phyloP scores from a whole-genome alignment of 35 echinoderm and acorn worm species.

The Apostichopus californicus region DNA sequence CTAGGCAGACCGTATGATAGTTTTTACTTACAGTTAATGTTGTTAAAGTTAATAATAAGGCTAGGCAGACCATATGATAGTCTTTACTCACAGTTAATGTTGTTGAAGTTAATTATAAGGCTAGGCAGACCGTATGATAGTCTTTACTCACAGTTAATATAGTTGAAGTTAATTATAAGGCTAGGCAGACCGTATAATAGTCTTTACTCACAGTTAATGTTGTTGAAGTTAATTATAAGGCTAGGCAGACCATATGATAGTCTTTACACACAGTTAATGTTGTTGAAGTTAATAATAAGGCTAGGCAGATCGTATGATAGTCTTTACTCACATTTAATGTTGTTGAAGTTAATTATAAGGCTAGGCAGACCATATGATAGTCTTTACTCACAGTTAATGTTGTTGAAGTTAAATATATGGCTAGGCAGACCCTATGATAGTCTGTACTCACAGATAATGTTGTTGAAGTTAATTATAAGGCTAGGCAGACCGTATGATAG shows the following conservation, averaged over 20 bases:
- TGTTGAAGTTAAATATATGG: too few species aligned
- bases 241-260: background rate
- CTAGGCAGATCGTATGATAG: background rate
- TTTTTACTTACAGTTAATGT: constrained; percentile 68
- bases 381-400: too few species aligned
- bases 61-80: background rate
- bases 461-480: too few species aligned
- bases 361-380: background rate
- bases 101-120: constrained; percentile 56
- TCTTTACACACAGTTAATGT: too few species aligned
- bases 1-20: background rate
- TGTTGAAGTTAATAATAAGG: constrained; percentile 53
- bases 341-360: constrained; percentile 55
- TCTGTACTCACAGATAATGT: too few species aligned
- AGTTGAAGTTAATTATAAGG: constrained; percentile 55
- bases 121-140: background rate
- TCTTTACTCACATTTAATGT: too few species aligned
- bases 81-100: constrained; percentile 68
- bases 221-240: constrained; percentile 55
- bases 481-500: too few species aligned
- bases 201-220: too few species aligned
- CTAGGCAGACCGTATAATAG: background rate
- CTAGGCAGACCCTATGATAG: too few species aligned
- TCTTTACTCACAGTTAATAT: too few species aligned
- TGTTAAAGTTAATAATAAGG: constrained; percentile 53